Base-by-base conservation (phyloP, 1,140 invertebrate genomes). In the Drosophila punjabiensis region DNA sequence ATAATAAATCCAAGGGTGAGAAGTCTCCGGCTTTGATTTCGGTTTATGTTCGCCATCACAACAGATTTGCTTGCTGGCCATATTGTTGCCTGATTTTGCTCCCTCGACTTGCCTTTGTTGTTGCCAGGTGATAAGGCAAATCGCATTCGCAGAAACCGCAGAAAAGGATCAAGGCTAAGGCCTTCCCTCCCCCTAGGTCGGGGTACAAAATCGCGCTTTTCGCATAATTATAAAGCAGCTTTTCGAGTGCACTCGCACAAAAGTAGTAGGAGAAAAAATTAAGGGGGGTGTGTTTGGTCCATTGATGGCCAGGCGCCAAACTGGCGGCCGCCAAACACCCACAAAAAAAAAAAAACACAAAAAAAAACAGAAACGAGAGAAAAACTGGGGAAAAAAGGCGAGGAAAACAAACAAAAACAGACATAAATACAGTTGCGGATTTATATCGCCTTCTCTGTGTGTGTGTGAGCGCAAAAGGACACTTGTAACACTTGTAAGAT, bases 401-500 rank as follows among this genome's bases (percentile, higher is more conserved):
- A 52, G 63, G 48, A 70, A 64, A 73, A 48, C 71, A 70, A 81
- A 73, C 69, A 63, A 56, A 83, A 76, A 82, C 60, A 74, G 64
- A 56, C 61, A 76, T 79, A 83, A 83, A 79, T 79, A 62, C 53
- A 33, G 75, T 61, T 43, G 43, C 45, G 37, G 55, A 76, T 62
- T 76, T 75, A 55, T 73, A 59, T 41, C 63, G 63, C 63, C 20
- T 30, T 66, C 20, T 4, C 13, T 28, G 8, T 45, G 10, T 53
- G 43, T 39, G 43, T 18, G 47, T 20, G 11, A 35, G 48, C 16
- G 60, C 18, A 52, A 63, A 63, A 53, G 76, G 76, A 78, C 82
- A 86, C 82, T 85, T 85, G 82, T 81, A 86, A 86, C 84, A 83
- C 80, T 88, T 85, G 60, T 30, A 52, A 52, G 67, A 47, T 39